Base-by-base conservation (phyloP, 2,888 invertebrate genomes). In the Ctenicera cuprea region DNA sequence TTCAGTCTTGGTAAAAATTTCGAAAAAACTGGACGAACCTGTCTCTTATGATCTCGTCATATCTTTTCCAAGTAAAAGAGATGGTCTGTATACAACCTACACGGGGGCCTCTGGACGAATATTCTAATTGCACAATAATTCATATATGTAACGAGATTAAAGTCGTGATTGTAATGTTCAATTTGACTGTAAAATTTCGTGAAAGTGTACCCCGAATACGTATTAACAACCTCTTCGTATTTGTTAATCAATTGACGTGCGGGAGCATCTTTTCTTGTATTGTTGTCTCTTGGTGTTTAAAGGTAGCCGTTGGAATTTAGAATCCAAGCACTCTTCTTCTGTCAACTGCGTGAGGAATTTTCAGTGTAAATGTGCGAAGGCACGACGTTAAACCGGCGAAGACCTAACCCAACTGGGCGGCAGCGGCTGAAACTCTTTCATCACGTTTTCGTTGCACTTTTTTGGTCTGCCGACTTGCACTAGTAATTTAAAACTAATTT, bases 341-440 rank as follows among this genome's bases (percentile, higher is more conserved):
- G 69, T 69, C 61, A 69, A 69, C 69, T 38, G 62, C 50, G 16
- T 9, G 48, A 59, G 57, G 71, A 64, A 71, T 71, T 57, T 33
- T 20, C 22, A 64, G 71, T 57, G 64, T 65, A 71, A 65, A 64
- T 65, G 65, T 45, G 65, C 70, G 59, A 63, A 26, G 41, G 52
- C 48, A 61, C 59, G 48, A 70, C 33, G 38, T 71, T 70, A 62
- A 70, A 71, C 57, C 64, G 26, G 26, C 59, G 54, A 48, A 63
- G 65, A 65, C 50, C 67, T 22, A 66, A 57, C 59, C 65, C 71
- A 77, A 77, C 73, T 65, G 54, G 75, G 70, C 74, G 79, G 76
- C 75, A 77, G 78, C 78, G 74, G 74, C 70, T 45, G 72, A 76
- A 76, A 64, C 76, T 76, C 81, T 81, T 81, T 81, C 81, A 80